A percentile compares a stretch with the other conserved stretches of the same genome.
These are phyloP conservation scores for Strigamia crassipes DNA, from an alignment of 2,888 invertebrate species.

Conservation along the genomic window DNA sequence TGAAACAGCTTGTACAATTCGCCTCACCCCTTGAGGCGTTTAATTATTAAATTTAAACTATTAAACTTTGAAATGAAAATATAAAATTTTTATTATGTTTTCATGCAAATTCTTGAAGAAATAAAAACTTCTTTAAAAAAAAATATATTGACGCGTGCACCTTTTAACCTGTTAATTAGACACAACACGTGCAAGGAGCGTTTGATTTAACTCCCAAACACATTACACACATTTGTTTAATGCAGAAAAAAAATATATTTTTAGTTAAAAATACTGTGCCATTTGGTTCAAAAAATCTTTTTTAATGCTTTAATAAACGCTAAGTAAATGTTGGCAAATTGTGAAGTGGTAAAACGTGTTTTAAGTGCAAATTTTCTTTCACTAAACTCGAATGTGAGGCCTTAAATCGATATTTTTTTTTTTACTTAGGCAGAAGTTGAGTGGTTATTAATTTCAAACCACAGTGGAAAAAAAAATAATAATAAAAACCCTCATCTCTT, in stretches of 20 bases:
- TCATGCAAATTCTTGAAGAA: no score
- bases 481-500: not conserved
- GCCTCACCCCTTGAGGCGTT: no score
- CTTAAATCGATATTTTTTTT: not conserved
- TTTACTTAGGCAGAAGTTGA: not conserved
- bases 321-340: slow-evolving; percentile 27
- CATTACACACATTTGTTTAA: not conserved
- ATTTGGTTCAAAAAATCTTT: not conserved
- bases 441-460: slow-evolving; percentile 1
- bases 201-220: not conserved
- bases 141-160: no score
- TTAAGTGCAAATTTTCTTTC: slow-evolving; percentile 38
- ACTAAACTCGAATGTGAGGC: slow-evolving; percentile 3
- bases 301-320: slow-evolving; percentile 23
- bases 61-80: no score
- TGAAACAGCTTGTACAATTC: no score
- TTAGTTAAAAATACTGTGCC: not conserved
- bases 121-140: no score
- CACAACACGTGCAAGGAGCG: not conserved
- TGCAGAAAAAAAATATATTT: not conserved
- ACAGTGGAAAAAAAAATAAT: not conserved
- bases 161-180: no score
- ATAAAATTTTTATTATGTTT: no score
- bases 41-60: no score
- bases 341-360: slow-evolving; percentile 32